Evolutionary conservation across 1,140 invertebrate species (phyloP).

Genomic region (Zaprionus inermis): DNA sequence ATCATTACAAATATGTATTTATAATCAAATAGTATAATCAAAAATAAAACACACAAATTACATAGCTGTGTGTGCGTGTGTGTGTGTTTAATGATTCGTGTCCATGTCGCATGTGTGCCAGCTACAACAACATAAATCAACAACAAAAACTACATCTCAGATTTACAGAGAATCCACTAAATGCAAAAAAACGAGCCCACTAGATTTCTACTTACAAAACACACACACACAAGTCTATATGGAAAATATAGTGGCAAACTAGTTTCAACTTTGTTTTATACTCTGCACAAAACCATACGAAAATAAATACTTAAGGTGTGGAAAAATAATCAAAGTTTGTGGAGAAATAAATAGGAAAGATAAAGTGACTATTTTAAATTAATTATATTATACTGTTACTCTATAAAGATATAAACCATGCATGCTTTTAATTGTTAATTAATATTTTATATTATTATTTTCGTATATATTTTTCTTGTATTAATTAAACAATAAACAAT

Average conservation of each 20-base stretch:
- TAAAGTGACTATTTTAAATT: not conserved
- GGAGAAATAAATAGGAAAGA: not conserved
- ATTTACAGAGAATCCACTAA: constrained; percentile 51
- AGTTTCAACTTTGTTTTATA: constrained; percentile 46
- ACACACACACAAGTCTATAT: not conserved
- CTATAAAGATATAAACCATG: no score
- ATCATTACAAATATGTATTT: constrained; percentile 20
- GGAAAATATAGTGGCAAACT: constrained; percentile 46
- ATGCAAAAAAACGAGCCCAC: constrained; percentile 53
- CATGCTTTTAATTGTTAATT: no score
- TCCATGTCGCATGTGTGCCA: constrained; percentile 34
- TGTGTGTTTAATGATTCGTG: constrained; percentile 39
- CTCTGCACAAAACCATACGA: not conserved
- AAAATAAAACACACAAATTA: constrained; percentile 22
- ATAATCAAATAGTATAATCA: constrained; percentile 13
- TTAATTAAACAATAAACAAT: no score
- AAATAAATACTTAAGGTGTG: not conserved
- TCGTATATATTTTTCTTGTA: no score
- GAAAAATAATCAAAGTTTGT: not conserved
- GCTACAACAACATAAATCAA: constrained; percentile 17
- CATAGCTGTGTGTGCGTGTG: constrained; percentile 23
- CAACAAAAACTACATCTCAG: constrained; percentile 8
- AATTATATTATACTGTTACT: not conserved
- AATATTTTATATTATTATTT: no score
- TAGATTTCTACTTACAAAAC: constrained; percentile 13